These are phyloP conservation scores for Peromyscus melanophrys DNA, from an alignment of 2,797 vertebrate species.

Conservation along the genomic window DNA sequence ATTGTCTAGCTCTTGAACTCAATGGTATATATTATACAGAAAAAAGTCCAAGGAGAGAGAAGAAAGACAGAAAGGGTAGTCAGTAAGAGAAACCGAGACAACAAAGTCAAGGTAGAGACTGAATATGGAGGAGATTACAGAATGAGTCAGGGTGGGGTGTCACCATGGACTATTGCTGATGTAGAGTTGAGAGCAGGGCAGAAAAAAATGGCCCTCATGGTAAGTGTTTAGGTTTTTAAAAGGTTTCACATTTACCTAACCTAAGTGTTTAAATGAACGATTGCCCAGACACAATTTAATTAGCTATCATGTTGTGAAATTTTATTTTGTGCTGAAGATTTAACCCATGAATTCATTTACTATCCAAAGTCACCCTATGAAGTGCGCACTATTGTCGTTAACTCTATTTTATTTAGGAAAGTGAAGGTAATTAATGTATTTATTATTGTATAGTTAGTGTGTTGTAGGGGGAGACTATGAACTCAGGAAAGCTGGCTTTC, in stretches of 20 bases:
- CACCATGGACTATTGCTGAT: not conserved
- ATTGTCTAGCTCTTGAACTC: not conserved
- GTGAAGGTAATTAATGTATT: not conserved
- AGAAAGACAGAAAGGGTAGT: not conserved
- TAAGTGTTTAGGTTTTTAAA: not conserved
- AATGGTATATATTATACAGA: not conserved
- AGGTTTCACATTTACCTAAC: not conserved
- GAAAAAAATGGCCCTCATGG: not conserved
- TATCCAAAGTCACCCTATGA: not conserved
- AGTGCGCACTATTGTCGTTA: not conserved
- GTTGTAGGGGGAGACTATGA: not conserved
- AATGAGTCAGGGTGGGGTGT: not conserved
- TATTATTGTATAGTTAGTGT: not conserved
- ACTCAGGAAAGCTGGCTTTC: not conserved
- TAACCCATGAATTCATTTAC: not conserved
- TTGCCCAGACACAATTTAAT: not conserved
- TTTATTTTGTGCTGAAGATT: not conserved
- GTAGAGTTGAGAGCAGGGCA: not conserved
- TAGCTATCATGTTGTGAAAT: not conserved
- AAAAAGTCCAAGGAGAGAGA: not conserved
- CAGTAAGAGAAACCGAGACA: not conserved
- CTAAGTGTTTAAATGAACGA: not conserved
- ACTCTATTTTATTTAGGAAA: not conserved
- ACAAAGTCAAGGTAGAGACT: not conserved
- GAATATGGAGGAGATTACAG: not conserved